Conservation (phyloP, 2,888 invertebrate genomes). For the Seira musarum region DNA sequence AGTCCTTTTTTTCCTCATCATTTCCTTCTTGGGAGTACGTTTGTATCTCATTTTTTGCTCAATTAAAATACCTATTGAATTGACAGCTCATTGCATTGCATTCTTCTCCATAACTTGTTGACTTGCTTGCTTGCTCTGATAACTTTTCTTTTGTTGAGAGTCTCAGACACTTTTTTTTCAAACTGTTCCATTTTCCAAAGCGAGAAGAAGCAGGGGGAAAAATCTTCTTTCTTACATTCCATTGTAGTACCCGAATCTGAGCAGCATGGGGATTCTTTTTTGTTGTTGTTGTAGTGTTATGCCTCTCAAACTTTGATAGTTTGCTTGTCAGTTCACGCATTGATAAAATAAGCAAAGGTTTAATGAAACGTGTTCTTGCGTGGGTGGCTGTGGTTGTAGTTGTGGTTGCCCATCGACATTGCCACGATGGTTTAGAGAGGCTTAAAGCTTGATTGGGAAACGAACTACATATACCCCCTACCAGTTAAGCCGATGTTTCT, state of each 20-base stretch:
- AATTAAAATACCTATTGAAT: conserved; percentile 41
- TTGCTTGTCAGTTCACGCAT: conserved; percentile 39
- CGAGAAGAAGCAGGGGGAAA: too few relatives aligned
- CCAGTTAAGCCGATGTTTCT: too few relatives aligned
- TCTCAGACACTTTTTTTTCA: too few relatives aligned
- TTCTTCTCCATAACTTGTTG: conserved; percentile 39
- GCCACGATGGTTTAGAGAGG: neutral
- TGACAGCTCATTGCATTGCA: conserved; percentile 57
- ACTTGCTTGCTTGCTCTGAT: conserved; percentile 23
- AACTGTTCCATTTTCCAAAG: too few relatives aligned
- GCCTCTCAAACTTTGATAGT: conserved; percentile 41
- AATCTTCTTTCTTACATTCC: too few relatives aligned
- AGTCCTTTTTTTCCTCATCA: conserved; percentile 1
- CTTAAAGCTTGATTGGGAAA: too few relatives aligned
- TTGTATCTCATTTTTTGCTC: conserved; percentile 47
- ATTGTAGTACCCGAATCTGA: too few relatives aligned
- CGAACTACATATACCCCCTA: too few relatives aligned
- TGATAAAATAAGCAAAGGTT: conserved; percentile 47
- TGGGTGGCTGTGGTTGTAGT: conserved; percentile 51
- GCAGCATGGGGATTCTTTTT: neutral
- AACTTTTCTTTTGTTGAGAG: too few relatives aligned
- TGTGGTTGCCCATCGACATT: conserved; percentile 31
- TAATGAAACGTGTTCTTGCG: conserved; percentile 56
- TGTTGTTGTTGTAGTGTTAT: neutral
- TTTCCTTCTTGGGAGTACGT: conserved; percentile 55